Percentiles rank a stretch among this genome's conserved stretches.
Conservation (phyloP, 2,888 invertebrate genomes). For the Galerucella nymphaeae region DNA sequence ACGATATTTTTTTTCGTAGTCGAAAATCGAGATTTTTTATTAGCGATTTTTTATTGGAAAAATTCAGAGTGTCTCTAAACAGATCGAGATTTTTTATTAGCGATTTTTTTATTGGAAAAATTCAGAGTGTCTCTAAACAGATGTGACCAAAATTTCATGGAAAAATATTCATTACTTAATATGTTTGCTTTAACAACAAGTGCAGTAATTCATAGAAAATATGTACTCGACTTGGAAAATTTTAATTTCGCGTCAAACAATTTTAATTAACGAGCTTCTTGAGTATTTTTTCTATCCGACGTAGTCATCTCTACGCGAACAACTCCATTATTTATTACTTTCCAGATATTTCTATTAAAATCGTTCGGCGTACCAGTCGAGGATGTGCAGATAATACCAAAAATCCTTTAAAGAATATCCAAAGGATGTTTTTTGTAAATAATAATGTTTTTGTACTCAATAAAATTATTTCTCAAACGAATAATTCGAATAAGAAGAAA, state of each 20-base stretch:
- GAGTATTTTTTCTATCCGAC: conserved; percentile 4
- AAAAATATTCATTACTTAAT: too few species aligned
- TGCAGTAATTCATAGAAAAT: conserved; percentile 37
- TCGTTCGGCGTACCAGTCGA: conserved; percentile 18
- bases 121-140: too few species aligned
- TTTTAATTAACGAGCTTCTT: conserved; percentile 48
- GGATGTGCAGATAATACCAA: neutral
- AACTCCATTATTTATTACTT: conserved; percentile 24
- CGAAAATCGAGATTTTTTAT: too few species aligned
- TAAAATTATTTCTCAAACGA: neutral
- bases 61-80: too few species aligned
- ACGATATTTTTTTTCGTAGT: too few species aligned
- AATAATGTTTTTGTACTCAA: neutral
- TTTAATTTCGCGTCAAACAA: conserved; percentile 49
- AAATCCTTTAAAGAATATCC: neutral
- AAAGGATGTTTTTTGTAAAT: neutral
- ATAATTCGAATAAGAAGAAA: too few species aligned
- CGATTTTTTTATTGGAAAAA: too few species aligned
- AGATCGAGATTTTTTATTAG: too few species aligned
- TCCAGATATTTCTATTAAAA: conserved; percentile 39
- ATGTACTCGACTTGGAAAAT: conserved; percentile 47
- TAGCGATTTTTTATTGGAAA: too few species aligned
- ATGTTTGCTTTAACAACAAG: neutral
- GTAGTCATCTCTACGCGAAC: conserved; percentile 1
- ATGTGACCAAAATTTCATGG: too few species aligned